Conservation (phyloP, 2,888 invertebrate genomes). For the Elegia similella region DNA sequence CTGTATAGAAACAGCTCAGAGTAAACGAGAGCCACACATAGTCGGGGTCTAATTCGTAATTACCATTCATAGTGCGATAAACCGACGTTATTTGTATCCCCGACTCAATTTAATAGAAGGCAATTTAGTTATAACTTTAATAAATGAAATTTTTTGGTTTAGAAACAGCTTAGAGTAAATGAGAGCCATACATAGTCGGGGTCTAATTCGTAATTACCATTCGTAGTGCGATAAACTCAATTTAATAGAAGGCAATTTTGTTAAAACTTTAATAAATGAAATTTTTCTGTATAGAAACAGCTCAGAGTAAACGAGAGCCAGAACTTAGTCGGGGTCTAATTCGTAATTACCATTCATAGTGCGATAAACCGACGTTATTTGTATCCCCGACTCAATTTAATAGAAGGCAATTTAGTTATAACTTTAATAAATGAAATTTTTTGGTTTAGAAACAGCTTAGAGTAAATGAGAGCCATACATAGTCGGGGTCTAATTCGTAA, state of each 20-base stretch:
- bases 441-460: not conserved
- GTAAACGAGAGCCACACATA: not conserved
- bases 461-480: not conserved
- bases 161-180: not conserved
- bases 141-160: no score
- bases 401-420: conserved; percentile 39
- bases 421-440: no score
- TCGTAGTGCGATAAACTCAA: conserved; percentile 38
- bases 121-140: conserved; percentile 34
- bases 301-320: not conserved
- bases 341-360: conserved; percentile 46
- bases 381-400: conserved; percentile 16
- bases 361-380: conserved; percentile 38
- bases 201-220: conserved; percentile 44
- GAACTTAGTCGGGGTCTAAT: conserved; percentile 28
- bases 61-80: conserved; percentile 44
- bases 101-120: conserved; percentile 26
- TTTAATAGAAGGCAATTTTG: conserved; percentile 36
- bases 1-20: not conserved
- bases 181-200: not conserved
- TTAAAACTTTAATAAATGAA: conserved; percentile 19
- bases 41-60: conserved; percentile 36
- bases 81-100: conserved; percentile 30
- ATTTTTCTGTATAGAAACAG: not conserved
- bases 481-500: conserved; percentile 35